These are phyloP conservation scores for Solenopsis fugax DNA, from an alignment of 1,140 invertebrate genomes.

Conservation along the genomic window DNA sequence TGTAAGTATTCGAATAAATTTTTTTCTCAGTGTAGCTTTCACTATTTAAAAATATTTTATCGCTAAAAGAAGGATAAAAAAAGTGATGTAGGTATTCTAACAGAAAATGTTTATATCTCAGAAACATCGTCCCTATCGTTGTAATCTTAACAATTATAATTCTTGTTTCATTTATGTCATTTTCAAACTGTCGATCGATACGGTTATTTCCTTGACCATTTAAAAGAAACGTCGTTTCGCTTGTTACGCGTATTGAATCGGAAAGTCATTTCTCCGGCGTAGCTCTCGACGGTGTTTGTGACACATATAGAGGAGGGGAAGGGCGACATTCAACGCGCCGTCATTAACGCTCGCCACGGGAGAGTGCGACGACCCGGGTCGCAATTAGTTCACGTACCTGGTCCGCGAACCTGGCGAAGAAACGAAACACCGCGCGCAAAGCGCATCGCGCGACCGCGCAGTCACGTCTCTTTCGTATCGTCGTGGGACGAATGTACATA, in stretches of 20 bases:
- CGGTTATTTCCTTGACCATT: conserved; percentile 27
- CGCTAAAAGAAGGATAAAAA: background rate
- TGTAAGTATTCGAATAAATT: no score
- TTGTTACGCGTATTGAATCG: conserved; percentile 38
- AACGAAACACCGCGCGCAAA: conserved; percentile 37
- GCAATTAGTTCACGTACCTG: conserved; percentile 53
- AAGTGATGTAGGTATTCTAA: background rate
- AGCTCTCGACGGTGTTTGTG: conserved; percentile 17
- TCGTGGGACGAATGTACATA: conserved; percentile 24
- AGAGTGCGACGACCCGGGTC: conserved; percentile 41
- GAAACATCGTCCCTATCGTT: background rate
- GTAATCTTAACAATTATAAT: background rate
- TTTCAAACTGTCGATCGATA: conserved; percentile 32
- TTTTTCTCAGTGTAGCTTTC: background rate
- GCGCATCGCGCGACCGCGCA: conserved; percentile 35
- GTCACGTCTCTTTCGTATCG: conserved; percentile 43
- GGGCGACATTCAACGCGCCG: conserved; percentile 34
- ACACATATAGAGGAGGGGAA: conserved; percentile 20
- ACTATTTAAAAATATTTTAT: background rate
- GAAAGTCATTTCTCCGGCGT: conserved; percentile 16
- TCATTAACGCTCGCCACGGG: conserved; percentile 50
- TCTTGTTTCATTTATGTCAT: background rate
- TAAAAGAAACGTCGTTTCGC: conserved; percentile 10
- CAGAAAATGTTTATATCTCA: background rate
- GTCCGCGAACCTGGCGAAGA: conserved; percentile 10